Evolutionary conservation across 2,888 invertebrate species (phyloP).

Genomic region (Drosophila mulleri): DNA sequence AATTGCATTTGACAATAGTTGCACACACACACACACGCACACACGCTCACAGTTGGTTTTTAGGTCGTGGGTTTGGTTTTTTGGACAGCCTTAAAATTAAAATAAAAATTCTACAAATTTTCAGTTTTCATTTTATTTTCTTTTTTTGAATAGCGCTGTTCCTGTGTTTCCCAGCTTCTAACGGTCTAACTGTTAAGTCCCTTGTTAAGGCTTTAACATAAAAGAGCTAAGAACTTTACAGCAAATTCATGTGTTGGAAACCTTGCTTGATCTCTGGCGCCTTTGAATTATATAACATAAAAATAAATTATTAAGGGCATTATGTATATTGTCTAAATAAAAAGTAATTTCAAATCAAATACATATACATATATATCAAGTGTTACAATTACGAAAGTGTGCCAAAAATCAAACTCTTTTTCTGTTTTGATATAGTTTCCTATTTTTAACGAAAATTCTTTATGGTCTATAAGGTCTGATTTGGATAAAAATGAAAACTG

Average conservation of each 20-base stretch:
- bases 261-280: neutral
- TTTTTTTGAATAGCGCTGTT: constrained; percentile 5
- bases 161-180: constrained; percentile 17
- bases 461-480: too few relatives aligned
- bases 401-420: neutral
- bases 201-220: neutral
- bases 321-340: neutral
- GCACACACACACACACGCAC: constrained; percentile 35
- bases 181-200: constrained; percentile 16
- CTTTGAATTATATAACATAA: neutral
- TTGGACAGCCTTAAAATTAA: constrained; percentile 20
- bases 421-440: neutral
- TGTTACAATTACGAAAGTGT: too few relatives aligned
- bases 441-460: neutral
- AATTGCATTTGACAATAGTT: constrained; percentile 78
- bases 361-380: too few relatives aligned
- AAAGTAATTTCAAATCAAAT: neutral
- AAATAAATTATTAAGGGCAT: neutral
- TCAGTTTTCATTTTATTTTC: neutral
- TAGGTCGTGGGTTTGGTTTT: constrained; percentile 55
- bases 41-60: constrained; percentile 36
- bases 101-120: constrained; percentile 32
- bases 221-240: neutral
- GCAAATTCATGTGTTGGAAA: neutral
- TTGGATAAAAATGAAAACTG: too few relatives aligned